Evolutionary conservation across 1,140 invertebrate species (phyloP), one percentile per base, ranked within the genome.

Genomic region (Zaprionus africanus): DNA sequence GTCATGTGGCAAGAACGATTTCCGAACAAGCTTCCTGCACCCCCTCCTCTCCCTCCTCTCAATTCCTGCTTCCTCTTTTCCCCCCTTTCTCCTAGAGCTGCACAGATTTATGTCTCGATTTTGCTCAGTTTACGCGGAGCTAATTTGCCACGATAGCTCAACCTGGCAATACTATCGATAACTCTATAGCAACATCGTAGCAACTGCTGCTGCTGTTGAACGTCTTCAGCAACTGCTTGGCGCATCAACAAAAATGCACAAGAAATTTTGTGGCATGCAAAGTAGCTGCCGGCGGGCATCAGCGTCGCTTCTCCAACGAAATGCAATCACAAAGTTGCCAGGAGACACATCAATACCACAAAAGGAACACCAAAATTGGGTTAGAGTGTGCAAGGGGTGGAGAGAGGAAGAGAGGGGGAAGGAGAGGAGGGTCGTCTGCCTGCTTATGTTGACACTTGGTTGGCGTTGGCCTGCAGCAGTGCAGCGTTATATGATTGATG

Each of bases 241-340:
- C 66, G 81, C 74, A 81, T 84, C 56, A 63, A 76, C 70, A 72
- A 59, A 34, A 81, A 76, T 58, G 69, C 46, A 75, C 54, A 63
- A 67, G 54, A 49, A 67, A 59, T 59, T 71, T 79, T 57, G 82
- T 69, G 64, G 82, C 66, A 84, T 81, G 81, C 81, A 77, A 81
- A 83, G 76, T 57, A 69, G 78, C 24, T 70, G 73, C 73, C 68
- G 71, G 62, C 78, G 43, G 36, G 24, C 28, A 24, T n/a, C 41
- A n/a, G 41, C 41, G n/a, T 59, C 13, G 34, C 34, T 49, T 43
- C 58, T 43, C 49, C 51, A 63, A 63, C 58, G 46, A 38, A 58
- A 65, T 63, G 61, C 61, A 65, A 72, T 65, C 56, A 65, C 56
- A 73, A 73, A 73, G 62, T 73, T 73, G 53, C 62, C 63, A 65